Percentiles rank a stretch among this genome's conserved stretches.
phyloP scores from a whole-genome alignment of 1,140 invertebrate genomes.

The Dreissena polymorpha region DNA sequence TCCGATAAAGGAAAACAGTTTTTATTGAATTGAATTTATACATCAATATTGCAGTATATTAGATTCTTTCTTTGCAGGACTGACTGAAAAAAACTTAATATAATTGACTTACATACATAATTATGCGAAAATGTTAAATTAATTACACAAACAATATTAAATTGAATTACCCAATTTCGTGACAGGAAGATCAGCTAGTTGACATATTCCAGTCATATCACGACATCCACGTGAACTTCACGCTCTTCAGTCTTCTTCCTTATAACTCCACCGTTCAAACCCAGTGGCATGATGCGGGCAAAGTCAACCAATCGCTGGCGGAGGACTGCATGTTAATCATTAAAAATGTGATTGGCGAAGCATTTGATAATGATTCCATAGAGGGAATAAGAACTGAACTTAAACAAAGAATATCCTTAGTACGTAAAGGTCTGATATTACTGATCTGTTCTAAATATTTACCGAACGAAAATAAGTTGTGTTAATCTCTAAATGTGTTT shows the following conservation, averaged over 20 bases:
- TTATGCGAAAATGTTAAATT: too few relatives aligned
- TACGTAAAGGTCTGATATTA: slow-evolving; percentile 11
- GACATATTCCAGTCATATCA: slow-evolving; percentile 61
- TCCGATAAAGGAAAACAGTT: too few relatives aligned
- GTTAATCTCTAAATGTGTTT: too few relatives aligned
- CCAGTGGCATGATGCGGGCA: neutral
- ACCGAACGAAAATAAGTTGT: too few relatives aligned
- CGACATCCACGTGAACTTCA: slow-evolving; percentile 73
- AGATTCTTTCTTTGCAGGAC: too few relatives aligned
- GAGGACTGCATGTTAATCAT: slow-evolving; percentile 57
- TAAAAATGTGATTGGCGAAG: neutral
- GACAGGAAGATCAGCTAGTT: slow-evolving; percentile 66
- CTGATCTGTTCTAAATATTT: neutral
- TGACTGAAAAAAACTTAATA: too few relatives aligned
- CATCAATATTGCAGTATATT: too few relatives aligned
- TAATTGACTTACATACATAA: too few relatives aligned
- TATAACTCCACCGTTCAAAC: slow-evolving; percentile 46
- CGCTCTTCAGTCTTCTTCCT: slow-evolving; percentile 65
- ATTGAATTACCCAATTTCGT: neutral
- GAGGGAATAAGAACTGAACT: slow-evolving; percentile 32
- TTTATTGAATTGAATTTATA: too few relatives aligned
- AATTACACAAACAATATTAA: too few relatives aligned
- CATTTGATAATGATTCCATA: slow-evolving; percentile 13
- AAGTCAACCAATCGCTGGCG: slow-evolving; percentile 56
- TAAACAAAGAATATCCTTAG: slow-evolving; percentile 39